These are phyloP conservation scores for Heliconius hewitsoni DNA, from an alignment of 1,140 invertebrate species.

Conservation along the genomic window DNA sequence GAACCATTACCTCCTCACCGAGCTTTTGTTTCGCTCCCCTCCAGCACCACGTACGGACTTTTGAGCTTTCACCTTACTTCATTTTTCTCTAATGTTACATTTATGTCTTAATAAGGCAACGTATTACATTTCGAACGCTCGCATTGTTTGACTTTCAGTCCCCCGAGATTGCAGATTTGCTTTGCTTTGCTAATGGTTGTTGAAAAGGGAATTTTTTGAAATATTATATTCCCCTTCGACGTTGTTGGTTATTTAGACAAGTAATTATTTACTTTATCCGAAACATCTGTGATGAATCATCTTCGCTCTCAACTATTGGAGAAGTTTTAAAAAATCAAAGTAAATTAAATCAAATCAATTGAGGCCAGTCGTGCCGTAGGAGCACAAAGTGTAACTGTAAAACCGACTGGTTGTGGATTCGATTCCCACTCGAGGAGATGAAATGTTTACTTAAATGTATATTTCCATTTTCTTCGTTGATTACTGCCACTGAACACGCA, in stretches of 20 bases:
- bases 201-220: slow-evolving; percentile 52
- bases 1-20: slow-evolving; percentile 65
- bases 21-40: slow-evolving; percentile 64
- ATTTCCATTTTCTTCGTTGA: no score
- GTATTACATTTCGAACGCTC: slow-evolving; percentile 68
- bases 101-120: slow-evolving; percentile 72
- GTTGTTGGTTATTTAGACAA: slow-evolving; percentile 9
- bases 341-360: no score
- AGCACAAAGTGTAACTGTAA: no score
- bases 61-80: slow-evolving; percentile 55
- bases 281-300: slow-evolving; percentile 12
- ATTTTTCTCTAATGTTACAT: slow-evolving; percentile 74
- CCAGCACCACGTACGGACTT: slow-evolving; percentile 28
- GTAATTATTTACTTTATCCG: slow-evolving; percentile 7
- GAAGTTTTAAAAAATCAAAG: background rate
- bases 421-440: no score
- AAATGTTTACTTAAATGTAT: no score
- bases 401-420: no score
- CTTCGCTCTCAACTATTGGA: background rate
- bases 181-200: slow-evolving; percentile 60
- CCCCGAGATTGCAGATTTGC: slow-evolving; percentile 60
- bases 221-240: slow-evolving; percentile 43
- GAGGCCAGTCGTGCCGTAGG: no score
- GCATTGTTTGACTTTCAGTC: slow-evolving; percentile 75
- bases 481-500: no score